Base-by-base conservation (phyloP, 2,797 vertebrate genomes). In the Aeoliscus strigatus region DNA sequence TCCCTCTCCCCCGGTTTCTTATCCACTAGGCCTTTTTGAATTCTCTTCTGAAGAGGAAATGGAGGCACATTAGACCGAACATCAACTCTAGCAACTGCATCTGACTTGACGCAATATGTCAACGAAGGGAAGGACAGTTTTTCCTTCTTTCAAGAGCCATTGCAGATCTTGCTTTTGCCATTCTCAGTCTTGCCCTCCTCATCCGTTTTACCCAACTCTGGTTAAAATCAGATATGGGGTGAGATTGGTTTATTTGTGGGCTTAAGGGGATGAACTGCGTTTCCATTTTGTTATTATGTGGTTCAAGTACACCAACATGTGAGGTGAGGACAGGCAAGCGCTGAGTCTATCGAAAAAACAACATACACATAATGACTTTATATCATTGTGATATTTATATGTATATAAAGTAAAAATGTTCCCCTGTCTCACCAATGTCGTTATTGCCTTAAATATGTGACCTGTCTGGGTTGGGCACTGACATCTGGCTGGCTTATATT, bases 21-120 rank as follows among this genome's bases (percentile, higher is more conserved):
- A 45, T 48, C 40, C 42, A 26, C 39, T 73, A 80, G 67, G 70
- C 73, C 70, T 84, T 82, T 82, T 81, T 74, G n/a, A 84, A 81
- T 84, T 87, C 70, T 77, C 82, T 81, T 75, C 48, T 30, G 41
- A 47, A 61, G 57, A 65, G 65, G 73, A 77, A 56, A 66, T 30
- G 51, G 37, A 60, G 56, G 65, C 56, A 54, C 47, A 65, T 51
- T 67, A 13, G 23, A 37, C 39, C 40, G 62, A 49, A 56, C 56
- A 51, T 62, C 37, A 59, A 58, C 53, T 53, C 41, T 29, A 46
- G 18, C 54, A 45, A 29, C 56, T 64, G 35, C 48, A 48, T 35
- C 63, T 29, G 26, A 56, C 54, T 42, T 54, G 17, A 76, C 41
- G 50, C 55, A 83, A 68, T 57, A 18, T 63, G 56, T 60, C 21